phyloP scores from a whole-genome alignment of 2,113 vertebrate species.

The Myotis yumanensis region DNA sequence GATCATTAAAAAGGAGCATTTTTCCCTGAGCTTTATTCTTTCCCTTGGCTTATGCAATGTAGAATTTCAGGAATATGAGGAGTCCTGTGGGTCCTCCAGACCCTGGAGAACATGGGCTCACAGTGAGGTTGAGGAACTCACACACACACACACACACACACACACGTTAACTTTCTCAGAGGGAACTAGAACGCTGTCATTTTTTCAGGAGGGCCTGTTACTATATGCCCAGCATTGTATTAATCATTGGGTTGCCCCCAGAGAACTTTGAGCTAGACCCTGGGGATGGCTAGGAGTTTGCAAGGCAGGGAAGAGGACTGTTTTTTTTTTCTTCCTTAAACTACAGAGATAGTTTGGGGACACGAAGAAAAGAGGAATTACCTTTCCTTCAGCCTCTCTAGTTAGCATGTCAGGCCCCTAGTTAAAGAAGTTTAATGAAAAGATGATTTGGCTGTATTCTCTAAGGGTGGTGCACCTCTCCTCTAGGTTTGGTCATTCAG shows the following conservation, averaged over 20 bases:
- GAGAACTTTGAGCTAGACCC: background rate
- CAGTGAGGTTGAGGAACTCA: background rate
- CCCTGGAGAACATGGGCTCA: background rate
- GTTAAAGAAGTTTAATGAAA: background rate
- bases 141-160: background rate
- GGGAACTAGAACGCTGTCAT: background rate
- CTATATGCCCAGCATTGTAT: background rate
- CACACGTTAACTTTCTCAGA: background rate
- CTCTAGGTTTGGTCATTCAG: background rate
- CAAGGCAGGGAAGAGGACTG: background rate
- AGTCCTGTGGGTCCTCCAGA: background rate
- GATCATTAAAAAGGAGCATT: slow-evolving; percentile 9
- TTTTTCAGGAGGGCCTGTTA: background rate
- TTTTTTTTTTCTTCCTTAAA: background rate
- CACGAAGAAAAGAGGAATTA: background rate
- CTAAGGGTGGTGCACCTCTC: background rate
- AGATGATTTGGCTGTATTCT: background rate
- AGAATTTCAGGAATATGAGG: background rate
- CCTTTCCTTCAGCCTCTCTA: background rate
- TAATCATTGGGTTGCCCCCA: background rate
- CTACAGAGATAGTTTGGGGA: background rate
- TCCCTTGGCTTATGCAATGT: background rate
- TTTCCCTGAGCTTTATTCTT: background rate
- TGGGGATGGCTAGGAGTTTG: background rate
- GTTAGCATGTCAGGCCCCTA: background rate